phyloP scores from a whole-genome alignment of 2,888 invertebrate species.

The Polyommatus icarus region DNA sequence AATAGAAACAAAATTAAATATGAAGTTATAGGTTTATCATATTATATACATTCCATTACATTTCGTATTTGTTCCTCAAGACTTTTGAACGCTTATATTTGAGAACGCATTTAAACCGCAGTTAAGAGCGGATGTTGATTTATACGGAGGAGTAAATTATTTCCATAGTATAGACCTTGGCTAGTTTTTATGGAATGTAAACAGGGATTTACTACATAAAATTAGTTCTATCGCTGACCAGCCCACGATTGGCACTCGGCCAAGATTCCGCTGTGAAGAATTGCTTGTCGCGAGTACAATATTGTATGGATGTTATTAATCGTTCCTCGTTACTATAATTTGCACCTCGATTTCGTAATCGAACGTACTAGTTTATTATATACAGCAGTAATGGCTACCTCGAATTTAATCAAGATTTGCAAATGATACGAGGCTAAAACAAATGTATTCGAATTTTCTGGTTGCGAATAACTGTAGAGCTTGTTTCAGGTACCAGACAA shows the following conservation, averaged over 20 bases:
- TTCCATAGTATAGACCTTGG: slow-evolving; percentile 54
- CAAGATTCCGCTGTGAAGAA: slow-evolving; percentile 61
- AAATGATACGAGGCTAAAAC: not conserved
- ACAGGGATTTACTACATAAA: slow-evolving; percentile 71
- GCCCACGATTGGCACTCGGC: slow-evolving; percentile 57
- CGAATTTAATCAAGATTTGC: not conserved
- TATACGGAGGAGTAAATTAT: slow-evolving; percentile 24
- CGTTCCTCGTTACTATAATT: slow-evolving; percentile 5
- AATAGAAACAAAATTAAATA: no score
- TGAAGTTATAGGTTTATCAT: no score
- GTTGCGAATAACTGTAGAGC: not conserved
- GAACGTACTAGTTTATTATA: slow-evolving; percentile 7
- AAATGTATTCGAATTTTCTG: not conserved
- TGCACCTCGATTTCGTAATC: slow-evolving; percentile 5
- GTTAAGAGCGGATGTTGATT: slow-evolving; percentile 10
- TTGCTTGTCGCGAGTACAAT: slow-evolving; percentile 55
- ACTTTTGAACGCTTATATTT: not conserved
- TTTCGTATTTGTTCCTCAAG: not conserved
- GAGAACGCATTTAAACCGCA: not conserved
- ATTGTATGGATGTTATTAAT: slow-evolving; percentile 36
- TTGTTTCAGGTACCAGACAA: slow-evolving; percentile 75
- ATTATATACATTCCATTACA: no score
- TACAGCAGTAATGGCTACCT: not conserved
- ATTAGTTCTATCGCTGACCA: slow-evolving; percentile 55
- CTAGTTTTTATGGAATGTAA: slow-evolving; percentile 66